These are phyloP conservation scores for Polydrusus tereticollis DNA, from an alignment of 2,888 invertebrate species.

Conservation along the genomic window DNA sequence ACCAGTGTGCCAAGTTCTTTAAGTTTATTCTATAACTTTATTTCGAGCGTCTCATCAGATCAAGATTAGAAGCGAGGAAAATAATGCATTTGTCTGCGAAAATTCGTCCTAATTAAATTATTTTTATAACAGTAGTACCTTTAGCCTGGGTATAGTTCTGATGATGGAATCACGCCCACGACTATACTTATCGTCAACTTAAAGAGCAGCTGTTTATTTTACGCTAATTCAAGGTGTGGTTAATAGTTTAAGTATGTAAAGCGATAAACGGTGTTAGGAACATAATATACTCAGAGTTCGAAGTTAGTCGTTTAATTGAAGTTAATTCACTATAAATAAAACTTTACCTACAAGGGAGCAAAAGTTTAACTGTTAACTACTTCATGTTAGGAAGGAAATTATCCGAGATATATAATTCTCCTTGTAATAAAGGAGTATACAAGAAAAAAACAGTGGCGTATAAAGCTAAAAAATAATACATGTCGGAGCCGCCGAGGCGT, in stretches of 20 bases:
- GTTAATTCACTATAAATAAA: background rate
- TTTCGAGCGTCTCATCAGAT: too few relatives aligned
- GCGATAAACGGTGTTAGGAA: slow-evolving; percentile 11
- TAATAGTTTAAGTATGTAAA: slow-evolving; percentile 14
- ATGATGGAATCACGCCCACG: background rate
- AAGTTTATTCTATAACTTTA: background rate
- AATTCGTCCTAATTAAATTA: too few relatives aligned
- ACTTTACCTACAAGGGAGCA: background rate
- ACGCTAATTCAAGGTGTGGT: slow-evolving; percentile 11
- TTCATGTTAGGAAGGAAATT: too few relatives aligned
- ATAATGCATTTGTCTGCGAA: too few relatives aligned
- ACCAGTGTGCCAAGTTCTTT: slow-evolving; percentile 2
- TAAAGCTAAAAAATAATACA: too few relatives aligned
- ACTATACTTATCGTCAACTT: background rate
- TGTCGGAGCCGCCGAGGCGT: too few relatives aligned
- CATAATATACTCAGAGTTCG: slow-evolving; percentile 3
- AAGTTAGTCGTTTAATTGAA: slow-evolving; percentile 2
- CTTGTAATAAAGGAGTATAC: too few relatives aligned
- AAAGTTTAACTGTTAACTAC: too few relatives aligned
- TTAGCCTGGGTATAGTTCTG: background rate
- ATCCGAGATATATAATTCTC: too few relatives aligned
- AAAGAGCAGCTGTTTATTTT: slow-evolving; percentile 6
- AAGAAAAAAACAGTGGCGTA: too few relatives aligned
- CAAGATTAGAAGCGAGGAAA: background rate
- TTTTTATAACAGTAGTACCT: too few relatives aligned